Evolutionary conservation across 2,888 invertebrate species (phyloP).

Genomic region (Dorcus hopei): DNA sequence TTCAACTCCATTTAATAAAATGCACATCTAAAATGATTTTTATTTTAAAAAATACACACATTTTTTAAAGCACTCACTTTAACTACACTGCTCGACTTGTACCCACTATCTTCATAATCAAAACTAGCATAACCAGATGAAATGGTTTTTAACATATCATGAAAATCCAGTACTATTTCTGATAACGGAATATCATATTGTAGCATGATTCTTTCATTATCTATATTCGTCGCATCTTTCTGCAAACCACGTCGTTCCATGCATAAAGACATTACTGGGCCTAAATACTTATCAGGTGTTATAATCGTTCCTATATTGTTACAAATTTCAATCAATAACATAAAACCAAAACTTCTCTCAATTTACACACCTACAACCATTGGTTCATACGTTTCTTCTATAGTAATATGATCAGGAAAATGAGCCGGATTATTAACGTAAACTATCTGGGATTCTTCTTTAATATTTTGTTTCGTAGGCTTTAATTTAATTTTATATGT

Average conservation of each 20-base stretch:
- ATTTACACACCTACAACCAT: conserved; percentile 66
- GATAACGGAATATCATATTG: conserved; percentile 83
- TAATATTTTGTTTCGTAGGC: conserved; percentile 69
- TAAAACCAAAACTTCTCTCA: background rate
- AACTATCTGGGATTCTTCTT: conserved; percentile 58
- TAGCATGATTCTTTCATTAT: conserved; percentile 76
- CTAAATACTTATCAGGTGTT: conserved; percentile 73
- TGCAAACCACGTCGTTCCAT: conserved; percentile 72
- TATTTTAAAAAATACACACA: background rate
- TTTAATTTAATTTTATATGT: conserved; percentile 77
- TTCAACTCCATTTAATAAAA: conserved; percentile 72
- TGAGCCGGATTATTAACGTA: conserved; percentile 73
- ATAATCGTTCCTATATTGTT: conserved; percentile 73
- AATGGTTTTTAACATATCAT: conserved; percentile 83
- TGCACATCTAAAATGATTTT: conserved; percentile 59
- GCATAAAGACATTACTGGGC: conserved; percentile 68
- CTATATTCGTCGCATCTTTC: conserved; percentile 71
- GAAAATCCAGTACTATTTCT: conserved; percentile 94
- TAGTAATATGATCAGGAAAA: conserved; percentile 64
- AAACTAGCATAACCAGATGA: conserved; percentile 95
- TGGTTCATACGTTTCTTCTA: conserved; percentile 80
- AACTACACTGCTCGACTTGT: conserved; percentile 70
- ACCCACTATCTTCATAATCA: conserved; percentile 88
- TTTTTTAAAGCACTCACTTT: conserved; percentile 57
- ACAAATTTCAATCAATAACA: background rate